These are phyloP conservation scores for Troides oblongomaculatus DNA, from an alignment of 2,888 invertebrate species.

Conservation along the genomic window DNA sequence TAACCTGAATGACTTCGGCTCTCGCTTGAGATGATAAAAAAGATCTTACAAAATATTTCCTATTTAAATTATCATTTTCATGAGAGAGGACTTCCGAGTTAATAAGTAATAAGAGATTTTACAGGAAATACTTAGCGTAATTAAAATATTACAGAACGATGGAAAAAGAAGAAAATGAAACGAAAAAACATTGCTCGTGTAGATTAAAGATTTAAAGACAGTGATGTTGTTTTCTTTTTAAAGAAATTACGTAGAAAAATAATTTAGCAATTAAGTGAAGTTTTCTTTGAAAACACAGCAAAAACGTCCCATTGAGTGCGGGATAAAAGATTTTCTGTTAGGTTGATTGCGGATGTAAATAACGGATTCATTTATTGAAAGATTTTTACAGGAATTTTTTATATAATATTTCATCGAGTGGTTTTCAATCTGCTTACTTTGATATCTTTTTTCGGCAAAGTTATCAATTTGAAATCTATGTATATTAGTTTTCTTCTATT, in stretches of 20 bases:
- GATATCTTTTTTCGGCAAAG: too few species aligned
- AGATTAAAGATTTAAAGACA: slow-evolving; percentile 32
- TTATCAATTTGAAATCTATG: too few species aligned
- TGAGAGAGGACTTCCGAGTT: slow-evolving; percentile 4
- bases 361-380: slow-evolving; percentile 56
- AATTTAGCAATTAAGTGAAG: slow-evolving; percentile 63
- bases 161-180: not conserved
- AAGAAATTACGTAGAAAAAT: slow-evolving; percentile 43
- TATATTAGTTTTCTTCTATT: too few species aligned
- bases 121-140: not conserved
- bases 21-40: too few species aligned
- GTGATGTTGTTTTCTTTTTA: slow-evolving; percentile 32
- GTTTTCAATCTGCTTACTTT: too few species aligned
- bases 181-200: slow-evolving; percentile 3
- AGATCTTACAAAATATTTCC: too few species aligned
- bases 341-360: slow-evolving; percentile 65
- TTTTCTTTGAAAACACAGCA: slow-evolving; percentile 59
- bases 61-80: slow-evolving; percentile 13
- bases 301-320: slow-evolving; percentile 65
- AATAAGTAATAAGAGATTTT: slow-evolving; percentile 13
- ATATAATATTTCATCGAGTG: too few species aligned
- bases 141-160: slow-evolving; percentile 3
- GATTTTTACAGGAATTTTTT: slow-evolving; percentile 45
- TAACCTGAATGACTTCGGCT: too few species aligned
- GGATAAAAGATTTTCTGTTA: slow-evolving; percentile 63